These are phyloP conservation scores for Ispidina lecontei DNA, from an alignment of 2,797 vertebrate species.

Conservation along the genomic window DNA sequence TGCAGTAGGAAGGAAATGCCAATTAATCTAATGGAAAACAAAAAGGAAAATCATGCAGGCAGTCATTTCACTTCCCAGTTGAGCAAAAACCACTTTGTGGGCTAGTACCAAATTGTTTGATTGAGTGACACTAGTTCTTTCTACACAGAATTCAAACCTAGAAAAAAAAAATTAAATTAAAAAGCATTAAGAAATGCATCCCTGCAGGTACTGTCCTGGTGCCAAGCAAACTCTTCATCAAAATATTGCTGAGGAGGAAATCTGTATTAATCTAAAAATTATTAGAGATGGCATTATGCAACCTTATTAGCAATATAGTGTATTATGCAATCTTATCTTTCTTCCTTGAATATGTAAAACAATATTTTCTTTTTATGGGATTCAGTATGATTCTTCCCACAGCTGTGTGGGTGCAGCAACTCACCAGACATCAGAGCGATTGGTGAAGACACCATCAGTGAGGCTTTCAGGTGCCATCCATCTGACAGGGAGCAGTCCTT, in stretches of 20 bases:
- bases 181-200: neutral
- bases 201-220: fast-evolving
- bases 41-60: neutral
- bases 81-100: neutral
- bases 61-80: neutral
- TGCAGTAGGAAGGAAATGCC: neutral
- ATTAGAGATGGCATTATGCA: neutral
- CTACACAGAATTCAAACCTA: neutral
- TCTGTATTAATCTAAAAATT: neutral
- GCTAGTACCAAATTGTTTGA: neutral
- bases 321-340: neutral
- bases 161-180: neutral
- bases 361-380: neutral
- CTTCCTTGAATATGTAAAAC: neutral
- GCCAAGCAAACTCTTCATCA: neutral
- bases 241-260: neutral
- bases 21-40: neutral
- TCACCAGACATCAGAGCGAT: constrained; percentile 82
- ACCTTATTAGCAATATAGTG: neutral
- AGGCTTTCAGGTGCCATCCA: constrained; percentile 86
- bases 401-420: neutral
- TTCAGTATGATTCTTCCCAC: neutral
- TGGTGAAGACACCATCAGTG: constrained; percentile 82
- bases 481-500: constrained; percentile 82
- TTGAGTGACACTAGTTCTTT: neutral